These are phyloP conservation scores for Cylindroiulus punctatus DNA, from an alignment of 2,888 invertebrate genomes.

Conservation along the genomic window DNA sequence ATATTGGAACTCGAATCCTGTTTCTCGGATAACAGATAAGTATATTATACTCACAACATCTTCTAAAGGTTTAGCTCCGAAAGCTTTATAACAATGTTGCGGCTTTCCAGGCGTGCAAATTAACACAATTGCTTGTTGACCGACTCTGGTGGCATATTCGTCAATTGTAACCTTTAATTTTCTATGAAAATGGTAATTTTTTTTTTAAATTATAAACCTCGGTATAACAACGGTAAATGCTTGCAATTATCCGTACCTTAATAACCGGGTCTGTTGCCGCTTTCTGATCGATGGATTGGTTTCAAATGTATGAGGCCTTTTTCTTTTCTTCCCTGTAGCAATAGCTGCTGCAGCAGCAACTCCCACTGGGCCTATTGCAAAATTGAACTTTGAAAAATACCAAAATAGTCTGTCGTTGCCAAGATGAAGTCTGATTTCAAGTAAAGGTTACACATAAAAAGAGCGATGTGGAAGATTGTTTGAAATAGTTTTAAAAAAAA, in stretches of 20 bases:
- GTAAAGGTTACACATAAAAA: no score
- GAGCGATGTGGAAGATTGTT: background rate
- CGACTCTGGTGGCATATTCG: slow-evolving; percentile 95
- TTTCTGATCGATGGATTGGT: slow-evolving; percentile 96
- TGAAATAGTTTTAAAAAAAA: background rate
- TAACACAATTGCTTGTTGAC: slow-evolving; percentile 95
- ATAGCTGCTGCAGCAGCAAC: slow-evolving; percentile 97
- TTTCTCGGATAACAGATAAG: background rate
- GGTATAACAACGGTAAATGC: background rate
- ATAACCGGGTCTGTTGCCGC: slow-evolving; percentile 90
- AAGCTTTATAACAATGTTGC: slow-evolving; percentile 94
- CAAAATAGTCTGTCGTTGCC: background rate
- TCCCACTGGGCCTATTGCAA: slow-evolving; percentile 82
- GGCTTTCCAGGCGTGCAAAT: slow-evolving; percentile 97
- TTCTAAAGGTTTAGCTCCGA: slow-evolving; percentile 94
- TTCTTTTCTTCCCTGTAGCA: slow-evolving; percentile 93
- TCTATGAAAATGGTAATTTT: slow-evolving; percentile 60
- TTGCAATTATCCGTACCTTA: slow-evolving; percentile 66
- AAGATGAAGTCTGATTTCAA: no score
- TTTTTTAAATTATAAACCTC: background rate
- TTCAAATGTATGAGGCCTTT: slow-evolving; percentile 94
- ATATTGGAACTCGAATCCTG: no score
- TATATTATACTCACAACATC: slow-evolving; percentile 76
- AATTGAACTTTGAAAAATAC: background rate
- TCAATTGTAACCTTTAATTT: slow-evolving; percentile 79